These are phyloP conservation scores for Diplodus puntazzo DNA, from an alignment of 2,797 vertebrate species.

Conservation along the genomic window DNA sequence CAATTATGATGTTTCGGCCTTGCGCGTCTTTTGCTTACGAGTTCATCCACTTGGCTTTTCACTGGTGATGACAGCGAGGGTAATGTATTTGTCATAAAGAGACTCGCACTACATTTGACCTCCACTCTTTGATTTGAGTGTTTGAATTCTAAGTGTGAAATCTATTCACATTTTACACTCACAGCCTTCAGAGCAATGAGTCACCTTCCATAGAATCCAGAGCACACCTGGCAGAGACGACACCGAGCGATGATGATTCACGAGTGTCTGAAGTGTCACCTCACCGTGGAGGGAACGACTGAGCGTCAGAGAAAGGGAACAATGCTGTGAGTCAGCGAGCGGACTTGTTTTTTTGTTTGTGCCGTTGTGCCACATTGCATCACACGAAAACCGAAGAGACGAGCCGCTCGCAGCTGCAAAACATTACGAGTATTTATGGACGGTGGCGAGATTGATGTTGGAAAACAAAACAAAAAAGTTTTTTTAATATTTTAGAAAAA, in stretches of 20 bases:
- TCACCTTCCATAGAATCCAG: not conserved
- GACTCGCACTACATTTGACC: not conserved
- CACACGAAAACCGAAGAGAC: not conserved
- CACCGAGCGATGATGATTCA: slow-evolving; percentile 22
- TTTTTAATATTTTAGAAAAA: slow-evolving; percentile 23
- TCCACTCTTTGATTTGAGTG: not conserved
- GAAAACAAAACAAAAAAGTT: slow-evolving; percentile 21
- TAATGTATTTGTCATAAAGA: no score
- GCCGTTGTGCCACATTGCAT: slow-evolving; percentile 8
- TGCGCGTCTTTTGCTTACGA: no score
- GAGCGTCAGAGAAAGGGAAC: not conserved
- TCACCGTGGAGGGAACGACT: not conserved
- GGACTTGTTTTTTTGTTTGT: not conserved
- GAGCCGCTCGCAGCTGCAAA: slow-evolving; percentile 35
- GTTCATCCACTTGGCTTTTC: no score
- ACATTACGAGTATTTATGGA: slow-evolving; percentile 35
- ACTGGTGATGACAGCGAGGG: no score
- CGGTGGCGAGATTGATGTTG: slow-evolving; percentile 1
- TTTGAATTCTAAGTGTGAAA: not conserved
- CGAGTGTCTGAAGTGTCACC: slow-evolving; percentile 2
- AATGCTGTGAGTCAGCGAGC: not conserved
- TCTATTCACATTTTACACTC: no score
- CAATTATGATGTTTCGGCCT: no score
- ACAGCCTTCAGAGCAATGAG: not conserved
- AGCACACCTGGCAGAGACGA: slow-evolving; percentile 26